These are phyloP conservation scores for Tenthredo notha DNA, from an alignment of 2,888 invertebrate species.

Conservation along the genomic window DNA sequence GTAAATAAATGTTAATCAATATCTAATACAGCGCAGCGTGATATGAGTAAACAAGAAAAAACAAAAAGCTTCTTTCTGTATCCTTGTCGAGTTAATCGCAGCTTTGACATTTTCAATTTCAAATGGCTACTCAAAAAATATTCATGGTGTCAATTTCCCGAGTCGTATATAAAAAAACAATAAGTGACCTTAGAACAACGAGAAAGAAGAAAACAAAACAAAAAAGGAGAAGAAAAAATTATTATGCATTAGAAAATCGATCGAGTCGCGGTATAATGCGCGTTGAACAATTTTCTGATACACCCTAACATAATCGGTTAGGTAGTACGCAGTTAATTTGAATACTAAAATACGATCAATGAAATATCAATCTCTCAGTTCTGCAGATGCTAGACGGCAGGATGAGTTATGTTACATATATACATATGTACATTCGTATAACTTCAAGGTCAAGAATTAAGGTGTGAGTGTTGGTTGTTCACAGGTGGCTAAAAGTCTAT, in stretches of 20 bases:
- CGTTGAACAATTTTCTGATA: not conserved
- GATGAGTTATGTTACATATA: not conserved
- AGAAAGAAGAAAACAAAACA: not conserved
- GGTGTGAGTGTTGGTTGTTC: slow-evolving; percentile 52
- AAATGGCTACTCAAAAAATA: not conserved
- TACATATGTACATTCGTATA: not conserved
- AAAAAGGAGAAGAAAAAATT: not conserved
- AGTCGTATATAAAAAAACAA: not conserved
- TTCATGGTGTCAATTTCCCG: not conserved
- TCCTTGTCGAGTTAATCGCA: not conserved
- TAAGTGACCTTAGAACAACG: not conserved
- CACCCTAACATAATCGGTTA: not conserved
- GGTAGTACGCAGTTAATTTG: not conserved
- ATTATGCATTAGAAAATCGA: slow-evolving; percentile 17
- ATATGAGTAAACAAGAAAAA: too few species aligned
- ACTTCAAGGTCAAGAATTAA: slow-evolving; percentile 4
- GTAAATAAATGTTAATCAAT: slow-evolving; percentile 35
- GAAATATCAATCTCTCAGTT: not conserved
- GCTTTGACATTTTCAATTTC: not conserved
- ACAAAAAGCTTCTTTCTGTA: not conserved
- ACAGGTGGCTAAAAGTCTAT: slow-evolving; percentile 56
- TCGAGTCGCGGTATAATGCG: slow-evolving; percentile 13
- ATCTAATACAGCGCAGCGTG: not conserved
- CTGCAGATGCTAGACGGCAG: not conserved
- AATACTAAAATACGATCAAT: not conserved